Conservation (phyloP, 2,113 vertebrate species). For the Camelus dromedarius region DNA sequence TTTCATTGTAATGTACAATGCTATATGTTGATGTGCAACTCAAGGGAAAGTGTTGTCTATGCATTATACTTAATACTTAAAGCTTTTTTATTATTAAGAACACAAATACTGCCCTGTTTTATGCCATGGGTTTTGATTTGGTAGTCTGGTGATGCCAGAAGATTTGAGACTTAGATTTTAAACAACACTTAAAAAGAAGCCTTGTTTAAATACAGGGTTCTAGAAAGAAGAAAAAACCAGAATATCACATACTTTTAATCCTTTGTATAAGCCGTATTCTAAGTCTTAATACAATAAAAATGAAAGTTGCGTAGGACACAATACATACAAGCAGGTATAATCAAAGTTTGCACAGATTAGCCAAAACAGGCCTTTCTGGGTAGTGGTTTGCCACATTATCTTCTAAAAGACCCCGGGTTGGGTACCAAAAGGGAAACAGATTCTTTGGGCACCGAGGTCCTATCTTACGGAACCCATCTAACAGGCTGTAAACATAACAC, state of each 20-base stretch:
- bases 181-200: slow-evolving; percentile 72
- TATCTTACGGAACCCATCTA: neutral
- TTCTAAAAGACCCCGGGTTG: neutral
- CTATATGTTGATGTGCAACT: slow-evolving; percentile 64
- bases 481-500: slow-evolving; percentile 55
- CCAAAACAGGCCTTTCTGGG: neutral
- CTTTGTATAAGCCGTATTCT: slow-evolving; percentile 51
- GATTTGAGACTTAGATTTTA: slow-evolving; percentile 63
- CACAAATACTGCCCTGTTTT: slow-evolving; percentile 68
- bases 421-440: slow-evolving; percentile 25
- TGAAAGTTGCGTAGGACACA: neutral
- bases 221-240: slow-evolving; percentile 79
- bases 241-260: slow-evolving; percentile 53
- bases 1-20: slow-evolving; percentile 84
- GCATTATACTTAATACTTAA: slow-evolving; percentile 65
- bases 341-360: slow-evolving; percentile 43
- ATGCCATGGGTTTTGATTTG: slow-evolving; percentile 57
- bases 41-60: slow-evolving; percentile 72
- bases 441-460: slow-evolving; percentile 52
- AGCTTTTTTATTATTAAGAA: slow-evolving; percentile 61
- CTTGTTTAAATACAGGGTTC: slow-evolving; percentile 81
- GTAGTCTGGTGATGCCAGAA: slow-evolving; percentile 44
- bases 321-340: neutral
- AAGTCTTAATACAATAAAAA: slow-evolving; percentile 45
- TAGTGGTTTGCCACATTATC: slow-evolving; percentile 55